Percentiles rank a stretch among this genome's conserved stretches.
Evolutionary conservation across 2,113 vertebrate genomes (phyloP).

Genomic region (Bolborhynchus lineola): DNA sequence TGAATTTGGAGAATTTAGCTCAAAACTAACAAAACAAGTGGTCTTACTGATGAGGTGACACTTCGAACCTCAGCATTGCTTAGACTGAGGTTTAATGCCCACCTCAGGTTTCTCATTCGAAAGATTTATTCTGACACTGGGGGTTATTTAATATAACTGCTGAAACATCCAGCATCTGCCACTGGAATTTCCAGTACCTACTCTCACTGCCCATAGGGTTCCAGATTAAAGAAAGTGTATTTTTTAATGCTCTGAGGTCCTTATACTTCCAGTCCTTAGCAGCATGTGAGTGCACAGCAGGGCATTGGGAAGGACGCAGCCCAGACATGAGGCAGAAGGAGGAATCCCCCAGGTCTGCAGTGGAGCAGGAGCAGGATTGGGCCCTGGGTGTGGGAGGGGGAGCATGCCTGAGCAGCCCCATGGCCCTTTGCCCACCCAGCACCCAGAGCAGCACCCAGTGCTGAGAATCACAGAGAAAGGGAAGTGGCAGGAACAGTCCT

Average conservation of each 20-base stretch:
- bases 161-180: neutral
- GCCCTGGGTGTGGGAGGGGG: rapidly evolving
- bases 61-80: neutral
- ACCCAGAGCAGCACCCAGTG: neutral
- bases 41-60: neutral
- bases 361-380: neutral
- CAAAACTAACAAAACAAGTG: neutral
- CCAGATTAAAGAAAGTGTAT: neutral
- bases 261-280: neutral
- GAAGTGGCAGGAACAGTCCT: neutral
- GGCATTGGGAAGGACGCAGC: neutral
- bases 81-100: neutral
- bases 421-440: neutral
- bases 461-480: neutral
- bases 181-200: neutral
- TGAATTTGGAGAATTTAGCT: neutral
- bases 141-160: neutral
- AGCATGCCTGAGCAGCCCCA: rapidly evolving
- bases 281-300: neutral
- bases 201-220: neutral
- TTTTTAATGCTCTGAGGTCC: neutral
- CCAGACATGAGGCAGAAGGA: neutral
- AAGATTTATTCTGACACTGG: neutral
- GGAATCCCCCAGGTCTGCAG: neutral
- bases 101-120: neutral